Evolutionary conservation across 2,113 vertebrate genomes (phyloP).

Genomic region (Labrus mixtus): DNA sequence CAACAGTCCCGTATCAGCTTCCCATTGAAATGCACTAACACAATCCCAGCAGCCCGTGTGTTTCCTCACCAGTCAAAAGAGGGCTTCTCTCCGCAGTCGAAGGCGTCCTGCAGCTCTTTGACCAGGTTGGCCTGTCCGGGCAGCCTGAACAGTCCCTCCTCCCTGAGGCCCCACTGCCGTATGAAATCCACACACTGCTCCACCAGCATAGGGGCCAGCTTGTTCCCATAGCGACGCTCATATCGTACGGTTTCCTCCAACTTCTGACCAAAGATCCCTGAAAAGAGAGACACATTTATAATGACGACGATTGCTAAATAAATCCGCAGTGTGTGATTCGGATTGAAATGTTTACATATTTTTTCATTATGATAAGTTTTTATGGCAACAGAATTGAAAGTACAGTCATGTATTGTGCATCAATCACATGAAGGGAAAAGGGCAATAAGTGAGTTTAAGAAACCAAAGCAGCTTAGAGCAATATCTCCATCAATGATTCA

Average conservation of each 20-base stretch:
- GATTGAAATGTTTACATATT: too few species aligned
- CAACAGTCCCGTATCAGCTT: too few species aligned
- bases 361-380: too few species aligned
- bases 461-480: neutral
- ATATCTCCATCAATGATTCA: neutral
- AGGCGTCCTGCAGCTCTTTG: constrained; percentile 96
- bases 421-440: neutral
- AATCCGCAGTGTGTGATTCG: too few species aligned
- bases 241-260: constrained; percentile 96
- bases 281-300: constrained; percentile 5
- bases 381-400: too few species aligned
- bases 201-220: constrained; percentile 94
- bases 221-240: constrained; percentile 92
- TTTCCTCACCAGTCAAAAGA: constrained; percentile 92
- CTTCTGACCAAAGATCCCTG: constrained; percentile 98
- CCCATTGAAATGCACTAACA: too few species aligned
- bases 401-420: too few species aligned
- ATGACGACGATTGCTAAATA: too few species aligned
- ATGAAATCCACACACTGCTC: constrained; percentile 98
- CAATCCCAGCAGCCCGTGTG: neutral
- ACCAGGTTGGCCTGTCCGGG: constrained; percentile 97
- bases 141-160: constrained; percentile 95
- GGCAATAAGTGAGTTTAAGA: neutral
- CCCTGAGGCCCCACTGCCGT: constrained; percentile 90
- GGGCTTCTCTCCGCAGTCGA: constrained; percentile 97